Evolutionary conservation across 2,797 vertebrate species (phyloP), one percentile per base, ranked within the genome.

Genomic region (Epinephelus malabaricus): DNA sequence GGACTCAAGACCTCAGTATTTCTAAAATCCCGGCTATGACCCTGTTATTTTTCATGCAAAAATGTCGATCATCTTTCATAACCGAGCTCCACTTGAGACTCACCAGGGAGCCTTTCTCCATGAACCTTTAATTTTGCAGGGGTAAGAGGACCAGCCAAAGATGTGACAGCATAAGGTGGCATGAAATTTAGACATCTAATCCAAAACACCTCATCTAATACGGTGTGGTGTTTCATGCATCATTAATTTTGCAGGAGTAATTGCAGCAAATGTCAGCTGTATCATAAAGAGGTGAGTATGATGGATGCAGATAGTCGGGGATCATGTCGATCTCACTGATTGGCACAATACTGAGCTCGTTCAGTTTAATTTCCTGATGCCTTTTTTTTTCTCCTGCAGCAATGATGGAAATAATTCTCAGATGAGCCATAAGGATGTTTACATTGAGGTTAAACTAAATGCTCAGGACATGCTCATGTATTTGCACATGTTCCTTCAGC

Each of bases 241-340:
- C 64, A 69, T 78, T 77, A 56, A 76, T 73, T 68, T 34, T 38
- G 56, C 34, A 72, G 45, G 34, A 49, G 64, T 76, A 49, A 66
- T 69, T 45, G 25, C 17, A 21, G 43, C 12, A 63, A 61, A 66
- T 45, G 55, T 69, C 70, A 71, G 56, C 71, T 30, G 27, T 58
- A 58, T 63, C 17, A 0, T 64, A 21, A 74, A 45, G 14, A 74
- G 14, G 7, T 47, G 3, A 43, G 13, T 34, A 8, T 68, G 61
- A 81, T 65, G 73, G 74, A 82, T 85, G 73, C 47, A 25, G n/a
- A 23, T 49, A 17, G 40, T 79, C 45, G 21, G n/a, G 54, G 76
- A 30, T 46, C 58, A 40, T 27, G 67, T 50, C 45, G 5, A 76
- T 47, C 68, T 76, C 60, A 21, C 47, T 56, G 76, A 70, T n/a